Conservation (phyloP, 1,140 invertebrate genomes). For the Glossosoma conforme region DNA sequence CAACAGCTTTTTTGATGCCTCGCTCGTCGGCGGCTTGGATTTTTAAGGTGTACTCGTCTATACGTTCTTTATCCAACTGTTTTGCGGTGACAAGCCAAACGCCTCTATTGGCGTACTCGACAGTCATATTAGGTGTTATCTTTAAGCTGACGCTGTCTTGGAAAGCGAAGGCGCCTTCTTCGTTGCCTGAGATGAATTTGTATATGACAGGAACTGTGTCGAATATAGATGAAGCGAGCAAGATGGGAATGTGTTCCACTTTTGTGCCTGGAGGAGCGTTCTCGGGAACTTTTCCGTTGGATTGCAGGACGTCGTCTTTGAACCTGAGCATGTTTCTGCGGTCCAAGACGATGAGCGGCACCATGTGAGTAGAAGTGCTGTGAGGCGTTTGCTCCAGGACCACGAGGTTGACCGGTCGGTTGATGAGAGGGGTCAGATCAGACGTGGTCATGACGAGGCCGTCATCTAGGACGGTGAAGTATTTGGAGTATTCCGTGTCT, state of each 20-base stretch:
- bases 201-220: constrained; percentile 65
- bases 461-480: constrained; percentile 81
- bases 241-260: constrained; percentile 61
- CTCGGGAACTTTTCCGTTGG: constrained; percentile 66
- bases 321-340: constrained; percentile 74
- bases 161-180: constrained; percentile 64
- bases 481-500: constrained; percentile 73
- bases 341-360: constrained; percentile 79
- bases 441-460: constrained; percentile 87
- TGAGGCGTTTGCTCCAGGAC: constrained; percentile 76
- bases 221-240: constrained; percentile 54
- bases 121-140: constrained; percentile 52
- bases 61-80: constrained; percentile 68
- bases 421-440: constrained; percentile 72
- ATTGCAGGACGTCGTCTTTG: constrained; percentile 52
- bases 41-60: constrained; percentile 62
- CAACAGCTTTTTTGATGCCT: constrained; percentile 66
- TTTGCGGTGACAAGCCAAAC: constrained; percentile 67
- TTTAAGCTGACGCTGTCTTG: constrained; percentile 54
- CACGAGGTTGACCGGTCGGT: constrained; percentile 72
- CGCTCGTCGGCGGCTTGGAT: constrained; percentile 71
- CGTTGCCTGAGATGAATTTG: constrained; percentile 69
- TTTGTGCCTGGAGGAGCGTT: constrained; percentile 65
- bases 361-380: constrained; percentile 69
- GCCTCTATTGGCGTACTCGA: constrained; percentile 54